These are phyloP conservation scores for Therioaphis trifolii DNA, from an alignment of 2,888 invertebrate species.

Conservation along the genomic window DNA sequence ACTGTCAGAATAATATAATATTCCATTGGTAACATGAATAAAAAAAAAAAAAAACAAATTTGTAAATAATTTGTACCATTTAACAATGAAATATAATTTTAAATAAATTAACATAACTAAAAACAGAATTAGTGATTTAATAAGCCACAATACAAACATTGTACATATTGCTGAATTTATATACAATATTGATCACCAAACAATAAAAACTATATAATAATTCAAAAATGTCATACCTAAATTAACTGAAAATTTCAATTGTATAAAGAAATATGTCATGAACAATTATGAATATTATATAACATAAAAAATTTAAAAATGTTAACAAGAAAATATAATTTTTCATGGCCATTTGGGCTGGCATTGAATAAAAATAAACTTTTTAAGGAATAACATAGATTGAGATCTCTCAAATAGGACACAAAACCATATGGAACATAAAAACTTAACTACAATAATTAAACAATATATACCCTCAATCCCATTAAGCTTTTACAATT, in stretches of 20 bases:
- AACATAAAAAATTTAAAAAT: neutral
- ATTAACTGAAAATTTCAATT: slow-evolving; percentile 5
- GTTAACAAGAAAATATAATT: too few relatives aligned
- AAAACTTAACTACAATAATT: slow-evolving; percentile 3
- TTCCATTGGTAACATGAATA: neutral
- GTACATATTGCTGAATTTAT: neutral
- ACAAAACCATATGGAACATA: slow-evolving; percentile 40
- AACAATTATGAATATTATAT: neutral
- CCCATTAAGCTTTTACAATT: neutral
- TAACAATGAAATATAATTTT: neutral
- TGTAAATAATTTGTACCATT: too few relatives aligned
- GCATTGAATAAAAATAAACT: neutral
- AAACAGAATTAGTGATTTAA: neutral
- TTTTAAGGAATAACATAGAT: slow-evolving; percentile 6
- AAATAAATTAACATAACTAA: neutral
- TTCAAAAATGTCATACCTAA: neutral
- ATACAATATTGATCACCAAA: neutral
- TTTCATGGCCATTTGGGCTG: too few relatives aligned
- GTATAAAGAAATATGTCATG: neutral
- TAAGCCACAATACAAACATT: neutral
- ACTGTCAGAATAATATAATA: neutral
- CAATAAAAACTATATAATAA: neutral
- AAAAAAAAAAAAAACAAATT: neutral
- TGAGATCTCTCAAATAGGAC: slow-evolving; percentile 39
- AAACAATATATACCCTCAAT: neutral